Conservation (phyloP, 2,888 invertebrate genomes). For the Tachystola acroxantha region DNA sequence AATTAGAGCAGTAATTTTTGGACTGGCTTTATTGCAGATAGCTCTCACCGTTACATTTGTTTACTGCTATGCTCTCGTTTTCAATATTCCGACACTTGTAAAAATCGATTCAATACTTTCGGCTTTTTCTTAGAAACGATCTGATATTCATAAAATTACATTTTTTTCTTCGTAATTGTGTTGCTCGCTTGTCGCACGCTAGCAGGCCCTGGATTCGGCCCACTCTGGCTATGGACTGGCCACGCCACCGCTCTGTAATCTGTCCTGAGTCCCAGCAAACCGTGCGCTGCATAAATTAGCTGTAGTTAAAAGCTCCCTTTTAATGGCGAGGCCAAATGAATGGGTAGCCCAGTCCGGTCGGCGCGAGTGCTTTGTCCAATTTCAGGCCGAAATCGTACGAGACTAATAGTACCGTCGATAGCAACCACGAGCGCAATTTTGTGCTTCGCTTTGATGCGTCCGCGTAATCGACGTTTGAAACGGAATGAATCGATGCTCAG, state of each 20-base stretch:
- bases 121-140: too few species aligned
- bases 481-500: conserved; percentile 31
- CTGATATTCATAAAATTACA: too few species aligned
- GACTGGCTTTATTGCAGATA: too few species aligned
- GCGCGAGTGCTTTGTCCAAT: conserved; percentile 30
- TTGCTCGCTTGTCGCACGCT: too few species aligned
- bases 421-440: conserved; percentile 50
- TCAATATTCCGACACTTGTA: too few species aligned
- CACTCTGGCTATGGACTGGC: background rate
- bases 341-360: conserved; percentile 32
- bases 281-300: conserved; percentile 71
- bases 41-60: too few species aligned
- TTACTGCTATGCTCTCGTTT: too few species aligned
- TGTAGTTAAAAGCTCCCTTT: conserved; percentile 72
- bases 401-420: conserved; percentile 38
- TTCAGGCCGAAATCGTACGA: conserved; percentile 24
- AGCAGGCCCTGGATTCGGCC: too few species aligned
- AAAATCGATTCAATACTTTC: too few species aligned
- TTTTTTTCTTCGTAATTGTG: too few species aligned
- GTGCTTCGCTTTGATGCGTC: conserved; percentile 32
- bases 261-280: conserved; percentile 48
- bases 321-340: conserved; percentile 70
- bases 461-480: conserved; percentile 31
- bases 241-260: conserved; percentile 66
- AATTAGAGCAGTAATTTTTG: too few species aligned